A percentile compares a stretch with the other conserved stretches of the same genome.
These are phyloP conservation scores for Ryuthela nishihirai DNA, from an alignment of 2,888 invertebrate genomes.

Conservation along the genomic window DNA sequence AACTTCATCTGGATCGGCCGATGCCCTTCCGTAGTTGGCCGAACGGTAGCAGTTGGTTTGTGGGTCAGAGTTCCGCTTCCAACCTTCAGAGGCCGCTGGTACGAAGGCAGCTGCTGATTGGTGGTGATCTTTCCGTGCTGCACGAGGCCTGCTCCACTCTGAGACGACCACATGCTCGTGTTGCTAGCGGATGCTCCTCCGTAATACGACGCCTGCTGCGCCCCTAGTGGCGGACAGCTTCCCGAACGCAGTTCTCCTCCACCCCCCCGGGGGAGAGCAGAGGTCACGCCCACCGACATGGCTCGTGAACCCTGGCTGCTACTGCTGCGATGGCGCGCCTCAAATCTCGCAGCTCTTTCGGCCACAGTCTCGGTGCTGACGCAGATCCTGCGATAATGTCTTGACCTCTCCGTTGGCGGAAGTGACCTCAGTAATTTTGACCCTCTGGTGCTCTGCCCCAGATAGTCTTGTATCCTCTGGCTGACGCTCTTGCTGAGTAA, in stretches of 20 bases:
- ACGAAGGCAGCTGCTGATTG: too few relatives aligned
- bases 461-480: constrained; percentile 28
- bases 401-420: constrained; percentile 20
- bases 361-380: constrained; percentile 30
- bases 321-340: constrained; percentile 14
- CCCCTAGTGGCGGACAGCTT: constrained; percentile 14
- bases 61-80: background rate
- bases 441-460: constrained; percentile 11
- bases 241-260: constrained; percentile 9
- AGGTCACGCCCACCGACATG: background rate
- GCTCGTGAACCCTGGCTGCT: background rate
- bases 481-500: constrained; percentile 28
- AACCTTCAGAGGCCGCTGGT: too few relatives aligned
- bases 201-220: too few relatives aligned
- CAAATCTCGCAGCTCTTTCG: constrained; percentile 29
- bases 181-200: constrained; percentile 10
- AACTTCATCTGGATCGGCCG: too few relatives aligned
- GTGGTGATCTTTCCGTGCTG: too few relatives aligned
- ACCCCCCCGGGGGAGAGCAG: background rate
- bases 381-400: constrained; percentile 28
- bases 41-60: constrained; percentile 24
- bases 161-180: constrained; percentile 13
- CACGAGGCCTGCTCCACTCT: too few relatives aligned
- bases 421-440: constrained; percentile 5
- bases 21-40: constrained; percentile 14